These are phyloP conservation scores for Aradophagus sp. DNA, from an alignment of 1,140 invertebrate genomes.

Conservation along the genomic window DNA sequence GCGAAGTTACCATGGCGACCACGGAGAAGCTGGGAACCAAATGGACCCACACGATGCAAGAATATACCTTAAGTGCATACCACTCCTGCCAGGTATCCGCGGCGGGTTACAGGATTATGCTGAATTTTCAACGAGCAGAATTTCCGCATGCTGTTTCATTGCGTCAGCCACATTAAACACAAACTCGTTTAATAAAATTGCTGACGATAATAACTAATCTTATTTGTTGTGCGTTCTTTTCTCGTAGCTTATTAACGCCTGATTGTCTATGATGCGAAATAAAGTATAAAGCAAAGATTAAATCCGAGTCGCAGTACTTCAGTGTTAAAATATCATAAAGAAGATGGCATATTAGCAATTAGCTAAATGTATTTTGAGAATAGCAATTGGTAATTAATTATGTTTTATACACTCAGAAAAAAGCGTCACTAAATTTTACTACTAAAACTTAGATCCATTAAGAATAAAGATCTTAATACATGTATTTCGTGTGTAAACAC, in stretches of 20 bases:
- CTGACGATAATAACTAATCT: slow-evolving; percentile 33
- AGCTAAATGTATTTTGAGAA: too few relatives aligned
- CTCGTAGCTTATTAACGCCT: too few relatives aligned
- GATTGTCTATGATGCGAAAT: not conserved
- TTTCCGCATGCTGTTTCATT: slow-evolving; percentile 40
- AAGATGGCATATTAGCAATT: too few relatives aligned
- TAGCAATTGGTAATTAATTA: too few relatives aligned
- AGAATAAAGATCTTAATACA: too few relatives aligned
- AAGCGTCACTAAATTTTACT: too few relatives aligned
- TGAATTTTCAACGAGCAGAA: slow-evolving; percentile 49
- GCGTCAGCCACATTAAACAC: slow-evolving; percentile 33
- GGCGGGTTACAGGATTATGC: slow-evolving; percentile 46
- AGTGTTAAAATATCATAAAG: too few relatives aligned
- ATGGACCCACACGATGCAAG: slow-evolving; percentile 67
- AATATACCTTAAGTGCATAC: slow-evolving; percentile 56
- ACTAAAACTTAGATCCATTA: too few relatives aligned
- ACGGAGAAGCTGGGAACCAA: slow-evolving; percentile 64
- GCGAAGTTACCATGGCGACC: slow-evolving; percentile 68
- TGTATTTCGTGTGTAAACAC: too few relatives aligned
- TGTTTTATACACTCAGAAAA: too few relatives aligned
- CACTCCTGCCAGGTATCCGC: slow-evolving; percentile 45
- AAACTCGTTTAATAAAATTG: slow-evolving; percentile 43
- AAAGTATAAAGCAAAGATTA: not conserved
- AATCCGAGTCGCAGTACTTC: too few relatives aligned
- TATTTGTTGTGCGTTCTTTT: slow-evolving; percentile 10